Conservation (phyloP, 2,797 vertebrate genomes). For the Dallia pectoralis region DNA sequence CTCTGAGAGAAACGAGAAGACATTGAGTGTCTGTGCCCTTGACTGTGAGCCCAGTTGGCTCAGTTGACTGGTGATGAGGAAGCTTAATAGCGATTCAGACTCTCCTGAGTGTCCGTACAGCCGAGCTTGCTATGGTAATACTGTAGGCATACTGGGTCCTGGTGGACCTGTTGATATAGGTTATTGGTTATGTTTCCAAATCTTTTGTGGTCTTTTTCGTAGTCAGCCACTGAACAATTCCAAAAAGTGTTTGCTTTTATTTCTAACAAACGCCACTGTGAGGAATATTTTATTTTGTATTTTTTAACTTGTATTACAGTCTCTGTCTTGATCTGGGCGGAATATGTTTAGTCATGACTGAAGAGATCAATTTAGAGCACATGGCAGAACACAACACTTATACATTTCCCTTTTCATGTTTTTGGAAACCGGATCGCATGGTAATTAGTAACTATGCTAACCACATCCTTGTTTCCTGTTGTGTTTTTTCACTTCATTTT, state of each 20-base stretch:
- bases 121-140: neutral
- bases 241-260: neutral
- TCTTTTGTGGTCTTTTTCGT: neutral
- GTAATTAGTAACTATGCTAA: constrained; percentile 66
- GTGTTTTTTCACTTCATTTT: constrained; percentile 43
- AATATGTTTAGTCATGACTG: constrained; percentile 38
- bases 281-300: neutral
- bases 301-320: neutral
- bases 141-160: neutral
- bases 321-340: constrained; percentile 45
- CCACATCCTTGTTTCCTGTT: constrained; percentile 67
- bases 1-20: neutral
- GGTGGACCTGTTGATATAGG: neutral
- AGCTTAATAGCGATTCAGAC: neutral
- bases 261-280: neutral
- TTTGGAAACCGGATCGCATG: constrained; percentile 60
- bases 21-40: neutral
- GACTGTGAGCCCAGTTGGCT: neutral
- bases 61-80: neutral
- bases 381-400: constrained; percentile 42
- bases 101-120: neutral
- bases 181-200: neutral
- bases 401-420: constrained; percentile 41
- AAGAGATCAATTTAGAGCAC: constrained; percentile 60
- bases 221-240: neutral